These are phyloP conservation scores for Coleophora flavipennella DNA, from an alignment of 2,888 invertebrate species.

Conservation along the genomic window DNA sequence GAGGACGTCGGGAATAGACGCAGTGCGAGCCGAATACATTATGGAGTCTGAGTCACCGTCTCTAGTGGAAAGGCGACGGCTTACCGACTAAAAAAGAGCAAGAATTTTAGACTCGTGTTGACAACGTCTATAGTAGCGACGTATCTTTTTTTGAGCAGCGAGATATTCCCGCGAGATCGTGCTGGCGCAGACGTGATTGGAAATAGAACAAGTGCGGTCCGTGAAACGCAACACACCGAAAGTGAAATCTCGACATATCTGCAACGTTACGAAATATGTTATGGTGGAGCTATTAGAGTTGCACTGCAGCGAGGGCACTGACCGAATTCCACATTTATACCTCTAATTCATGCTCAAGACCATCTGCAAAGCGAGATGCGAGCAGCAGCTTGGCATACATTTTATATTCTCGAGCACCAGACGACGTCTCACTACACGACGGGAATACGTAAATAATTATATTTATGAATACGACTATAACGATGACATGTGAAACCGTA, in stretches of 20 bases:
- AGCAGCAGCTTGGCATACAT: conserved; percentile 36
- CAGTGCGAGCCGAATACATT: conserved; percentile 48
- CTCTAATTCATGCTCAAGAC: conserved; percentile 61
- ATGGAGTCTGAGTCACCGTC: conserved; percentile 28
- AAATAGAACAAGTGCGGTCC: conserved; percentile 34
- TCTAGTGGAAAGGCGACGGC: conserved; percentile 24
- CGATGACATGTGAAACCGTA: conserved; percentile 59
- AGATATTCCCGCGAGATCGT: conserved; percentile 22
- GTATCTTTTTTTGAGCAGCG: conserved; percentile 26
- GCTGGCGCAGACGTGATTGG: conserved; percentile 31
- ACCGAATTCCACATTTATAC: conserved; percentile 68
- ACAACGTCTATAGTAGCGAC: conserved; percentile 33
- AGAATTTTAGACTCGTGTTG: conserved; percentile 43
- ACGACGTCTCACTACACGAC: conserved; percentile 37
- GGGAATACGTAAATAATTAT: conserved; percentile 57
- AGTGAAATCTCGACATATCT: conserved; percentile 53
- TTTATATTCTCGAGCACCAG: conserved; percentile 49
- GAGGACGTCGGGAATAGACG: conserved; percentile 46
- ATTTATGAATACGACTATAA: conserved; percentile 49
- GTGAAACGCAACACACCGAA: conserved; percentile 39
- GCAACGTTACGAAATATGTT: conserved; percentile 51
- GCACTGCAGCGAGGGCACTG: conserved; percentile 51
- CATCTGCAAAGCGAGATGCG: conserved; percentile 48
- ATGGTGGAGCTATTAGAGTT: conserved; percentile 53
- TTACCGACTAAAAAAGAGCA: conserved; percentile 24